Evolutionary conservation across 1,140 invertebrate genomes (phyloP).

Genomic region (Drosophila lacertosa): DNA sequence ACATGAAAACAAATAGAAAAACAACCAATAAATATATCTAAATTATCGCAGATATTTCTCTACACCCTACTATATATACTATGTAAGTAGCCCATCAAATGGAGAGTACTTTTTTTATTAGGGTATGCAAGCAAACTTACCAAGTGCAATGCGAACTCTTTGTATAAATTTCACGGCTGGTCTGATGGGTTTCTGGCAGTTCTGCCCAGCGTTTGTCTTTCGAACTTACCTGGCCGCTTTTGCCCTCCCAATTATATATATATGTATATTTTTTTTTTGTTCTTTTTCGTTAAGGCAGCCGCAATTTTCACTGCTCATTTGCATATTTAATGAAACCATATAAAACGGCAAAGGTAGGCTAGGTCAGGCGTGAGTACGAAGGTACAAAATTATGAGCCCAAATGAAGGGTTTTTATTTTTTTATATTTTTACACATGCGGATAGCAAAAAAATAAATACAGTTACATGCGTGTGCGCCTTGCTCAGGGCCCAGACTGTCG

Average conservation of each 20-base stretch:
- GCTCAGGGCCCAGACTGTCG: conserved; percentile 14
- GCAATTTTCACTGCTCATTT: conserved; percentile 76
- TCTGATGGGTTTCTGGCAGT: conserved; percentile 27
- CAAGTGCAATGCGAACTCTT: conserved; percentile 52
- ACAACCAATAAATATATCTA: too few relatives aligned
- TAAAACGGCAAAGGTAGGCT: conserved; percentile 37
- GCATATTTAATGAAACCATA: conserved; percentile 75
- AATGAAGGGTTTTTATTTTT: conserved; percentile 25
- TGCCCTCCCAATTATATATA: conserved; percentile 29
- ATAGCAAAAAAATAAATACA: conserved; percentile 50
- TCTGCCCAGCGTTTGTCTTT: conserved; percentile 41
- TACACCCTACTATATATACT: too few relatives aligned
- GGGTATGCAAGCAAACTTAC: conserved; percentile 8
- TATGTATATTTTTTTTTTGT: conserved; percentile 9
- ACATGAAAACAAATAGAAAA: too few relatives aligned
- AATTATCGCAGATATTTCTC: too few relatives aligned
- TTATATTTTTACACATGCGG: conserved; percentile 16
- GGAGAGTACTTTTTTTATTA: background rate
- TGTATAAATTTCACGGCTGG: conserved; percentile 66
- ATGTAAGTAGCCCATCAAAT: background rate
- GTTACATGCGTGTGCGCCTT: conserved; percentile 11
- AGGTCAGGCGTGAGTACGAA: conserved; percentile 35
- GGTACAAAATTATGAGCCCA: conserved; percentile 68
- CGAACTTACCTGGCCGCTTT: conserved; percentile 45
- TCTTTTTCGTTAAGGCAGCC: conserved; percentile 40